These are phyloP conservation scores for Saguinus imperator DNA, from an alignment of 2,113 vertebrate species.

Conservation along the genomic window DNA sequence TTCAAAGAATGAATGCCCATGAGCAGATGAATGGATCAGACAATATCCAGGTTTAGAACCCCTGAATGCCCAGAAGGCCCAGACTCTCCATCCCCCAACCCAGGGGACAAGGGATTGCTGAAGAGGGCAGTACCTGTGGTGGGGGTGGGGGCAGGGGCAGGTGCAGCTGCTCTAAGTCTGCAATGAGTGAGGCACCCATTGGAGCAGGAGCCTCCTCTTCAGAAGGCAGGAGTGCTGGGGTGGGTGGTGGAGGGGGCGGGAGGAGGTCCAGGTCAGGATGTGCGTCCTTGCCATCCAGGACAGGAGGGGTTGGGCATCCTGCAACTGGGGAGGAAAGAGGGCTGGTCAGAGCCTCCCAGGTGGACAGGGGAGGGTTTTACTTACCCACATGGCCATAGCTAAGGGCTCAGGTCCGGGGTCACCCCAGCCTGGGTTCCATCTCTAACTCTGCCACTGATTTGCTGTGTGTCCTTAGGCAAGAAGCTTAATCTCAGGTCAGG, in stretches of 20 bases:
- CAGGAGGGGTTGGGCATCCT: constrained; percentile 49
- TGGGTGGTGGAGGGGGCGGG: constrained; percentile 67
- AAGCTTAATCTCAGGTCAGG: not conserved
- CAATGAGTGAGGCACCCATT: rapidly evolving
- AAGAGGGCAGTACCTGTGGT: constrained; percentile 73
- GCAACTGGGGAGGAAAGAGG: not conserved
- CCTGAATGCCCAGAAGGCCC: not conserved
- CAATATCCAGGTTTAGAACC: not conserved
- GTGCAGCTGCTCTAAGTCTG: constrained; percentile 80
- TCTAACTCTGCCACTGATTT: not conserved
- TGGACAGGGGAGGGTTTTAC: not conserved
- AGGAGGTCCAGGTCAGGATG: constrained; percentile 44
- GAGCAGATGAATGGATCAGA: not conserved
- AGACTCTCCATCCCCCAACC: rapidly evolving
- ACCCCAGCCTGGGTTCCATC: not conserved
- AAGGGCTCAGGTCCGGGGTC: not conserved
- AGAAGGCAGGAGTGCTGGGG: not conserved
- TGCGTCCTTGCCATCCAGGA: not conserved
- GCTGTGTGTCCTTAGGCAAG: not conserved
- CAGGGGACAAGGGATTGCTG: constrained; percentile 48
- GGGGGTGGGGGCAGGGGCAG: constrained; percentile 39
- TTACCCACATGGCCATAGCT: not conserved
- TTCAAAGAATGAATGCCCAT: not conserved
- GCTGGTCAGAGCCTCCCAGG: not conserved
- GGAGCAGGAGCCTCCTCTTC: not conserved